Evolutionary conservation across 1,140 invertebrate species (phyloP), one percentile per base, ranked within the genome.

Genomic region (Drosophila arawakana): DNA sequence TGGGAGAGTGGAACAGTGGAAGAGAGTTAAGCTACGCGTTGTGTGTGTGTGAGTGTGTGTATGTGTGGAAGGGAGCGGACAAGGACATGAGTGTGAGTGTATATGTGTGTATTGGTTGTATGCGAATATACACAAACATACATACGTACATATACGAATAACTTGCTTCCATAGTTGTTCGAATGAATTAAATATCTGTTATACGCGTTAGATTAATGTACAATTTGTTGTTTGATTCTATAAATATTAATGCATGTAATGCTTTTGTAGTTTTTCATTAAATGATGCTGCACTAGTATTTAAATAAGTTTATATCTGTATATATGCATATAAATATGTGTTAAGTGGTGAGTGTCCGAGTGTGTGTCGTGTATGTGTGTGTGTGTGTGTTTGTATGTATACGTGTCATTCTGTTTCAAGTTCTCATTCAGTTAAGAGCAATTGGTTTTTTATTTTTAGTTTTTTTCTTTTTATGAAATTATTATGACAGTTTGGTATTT

Each of bases 241-340:
- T 85, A 85, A 81, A 81, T 85, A 81, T 86, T 69, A 37, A 65
- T 61, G 59, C 57, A 76, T 47, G 50, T 75, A 66, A 72, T 67
- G 58, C 57, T 71, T 30, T 75, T 70, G 34, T 75, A 63, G 50
- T 63, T 81, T 30, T 74, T 81, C 79, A 81, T 81, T 81, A 44
- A 78, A 81, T 81, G 76, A 83, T 76, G 77, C 80, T 85, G 81
- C 81, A 84, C 74, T 85, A 88, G 80, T 82, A 73, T 66, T 62
- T 76, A 54, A 54, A 54, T 54, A 35, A 54, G 34, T 54, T 54
- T 61, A 65, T 81, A 62, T 61, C 60, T 69, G 76, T 81, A 85
- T 81, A 71, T 75, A 46, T 79, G 18, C 86, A 59, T 74, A 47
- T 75, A 52, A 46, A 47, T 55, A 47, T 61, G 13, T 58, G n/a